phyloP scores from a whole-genome alignment of 2,797 vertebrate species.

The Helostoma temminkii region DNA sequence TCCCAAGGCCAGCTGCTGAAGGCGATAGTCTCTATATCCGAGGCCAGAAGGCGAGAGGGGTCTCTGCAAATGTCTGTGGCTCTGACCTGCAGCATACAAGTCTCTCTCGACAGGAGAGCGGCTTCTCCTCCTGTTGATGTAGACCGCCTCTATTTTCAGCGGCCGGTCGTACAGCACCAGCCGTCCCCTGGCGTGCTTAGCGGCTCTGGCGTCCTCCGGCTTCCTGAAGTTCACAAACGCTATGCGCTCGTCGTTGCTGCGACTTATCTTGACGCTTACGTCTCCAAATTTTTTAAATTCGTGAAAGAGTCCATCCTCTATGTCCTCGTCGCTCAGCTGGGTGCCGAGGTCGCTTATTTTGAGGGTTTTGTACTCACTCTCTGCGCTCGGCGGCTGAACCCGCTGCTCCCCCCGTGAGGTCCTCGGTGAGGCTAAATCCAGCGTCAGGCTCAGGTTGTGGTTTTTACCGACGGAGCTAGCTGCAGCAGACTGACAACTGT shows the following conservation, averaged over 20 bases:
- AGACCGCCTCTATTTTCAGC: constrained; percentile 95
- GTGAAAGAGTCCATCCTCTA: constrained; percentile 98
- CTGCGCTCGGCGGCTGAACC: constrained; percentile 80
- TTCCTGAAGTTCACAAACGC: constrained; percentile 97
- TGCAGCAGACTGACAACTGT: constrained; percentile 80
- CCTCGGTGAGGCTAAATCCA: constrained; percentile 80
- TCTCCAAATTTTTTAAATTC: constrained; percentile 99
- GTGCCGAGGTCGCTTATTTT: constrained; percentile 98
- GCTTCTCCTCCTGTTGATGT: constrained; percentile 88
- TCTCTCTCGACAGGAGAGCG: constrained; percentile 94
- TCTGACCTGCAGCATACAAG: constrained; percentile 82
- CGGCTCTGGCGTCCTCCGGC: constrained; percentile 94
- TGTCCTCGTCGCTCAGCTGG: constrained; percentile 95
- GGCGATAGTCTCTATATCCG: constrained; percentile 94
- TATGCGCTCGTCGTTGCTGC: constrained; percentile 93
- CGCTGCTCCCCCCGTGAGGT: constrained; percentile 81
- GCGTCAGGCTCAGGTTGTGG: constrained; percentile 83
- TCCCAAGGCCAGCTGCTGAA: constrained; percentile 95
- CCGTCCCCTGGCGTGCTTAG: constrained; percentile 93
- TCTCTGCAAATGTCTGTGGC: constrained; percentile 88
- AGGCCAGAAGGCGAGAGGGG: constrained; percentile 91
- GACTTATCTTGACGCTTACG: constrained; percentile 97
- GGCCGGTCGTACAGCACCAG: constrained; percentile 96
- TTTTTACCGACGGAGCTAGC: constrained; percentile 81
- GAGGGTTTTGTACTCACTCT: constrained; percentile 95